phyloP scores from a whole-genome alignment of 1,140 invertebrate genomes.

The Geopemphigus sp. region DNA sequence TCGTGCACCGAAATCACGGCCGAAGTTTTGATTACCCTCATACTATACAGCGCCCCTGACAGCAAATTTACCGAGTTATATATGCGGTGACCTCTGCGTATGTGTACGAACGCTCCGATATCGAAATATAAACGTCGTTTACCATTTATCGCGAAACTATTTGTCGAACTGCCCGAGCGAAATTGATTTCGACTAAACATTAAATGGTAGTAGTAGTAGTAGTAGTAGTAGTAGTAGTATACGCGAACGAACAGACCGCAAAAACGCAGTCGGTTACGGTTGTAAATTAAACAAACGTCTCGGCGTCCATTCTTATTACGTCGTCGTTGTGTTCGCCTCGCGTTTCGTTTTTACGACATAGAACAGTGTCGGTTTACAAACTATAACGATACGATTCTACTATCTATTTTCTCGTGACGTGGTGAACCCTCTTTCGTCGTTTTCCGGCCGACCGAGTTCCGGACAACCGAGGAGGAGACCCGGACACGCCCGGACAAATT shows the following conservation, averaged over 20 bases:
- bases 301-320: background rate
- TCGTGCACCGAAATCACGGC: too few species aligned
- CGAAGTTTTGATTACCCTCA: too few species aligned
- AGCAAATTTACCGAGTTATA: too few species aligned
- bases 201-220: background rate
- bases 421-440: background rate
- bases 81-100: too few species aligned
- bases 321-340: background rate
- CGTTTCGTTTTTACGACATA: constrained; percentile 14
- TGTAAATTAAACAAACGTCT: background rate
- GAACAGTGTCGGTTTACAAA: background rate
- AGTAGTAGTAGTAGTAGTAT: too few species aligned
- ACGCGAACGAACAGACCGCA: background rate
- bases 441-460: background rate
- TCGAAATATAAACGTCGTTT: too few species aligned
- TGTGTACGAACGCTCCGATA: too few species aligned
- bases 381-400: background rate
- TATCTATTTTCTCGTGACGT: background rate
- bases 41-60: too few species aligned
- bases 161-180: background rate
- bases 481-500: constrained; percentile 39
- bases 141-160: too few species aligned
- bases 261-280: background rate
- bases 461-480: constrained; percentile 3
- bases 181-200: constrained; percentile 11